phyloP scores from a whole-genome alignment of 2,888 invertebrate species.

The Sinodicranocentrus sp. region DNA sequence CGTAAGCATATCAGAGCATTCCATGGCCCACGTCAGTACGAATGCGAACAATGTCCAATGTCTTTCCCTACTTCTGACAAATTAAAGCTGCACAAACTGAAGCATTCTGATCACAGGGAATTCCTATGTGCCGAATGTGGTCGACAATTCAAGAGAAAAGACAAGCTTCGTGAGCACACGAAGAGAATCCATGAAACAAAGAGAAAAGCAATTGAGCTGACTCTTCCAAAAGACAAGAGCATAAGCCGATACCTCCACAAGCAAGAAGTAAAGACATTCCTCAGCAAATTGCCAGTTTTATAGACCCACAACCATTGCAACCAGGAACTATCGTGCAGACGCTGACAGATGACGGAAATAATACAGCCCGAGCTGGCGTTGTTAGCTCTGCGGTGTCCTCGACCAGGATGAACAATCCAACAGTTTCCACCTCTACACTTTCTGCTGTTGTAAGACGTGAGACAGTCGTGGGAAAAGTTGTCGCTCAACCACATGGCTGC shows the following conservation, averaged over 20 bases:
- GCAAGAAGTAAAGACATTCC: conserved; percentile 68
- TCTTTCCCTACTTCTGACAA: conserved; percentile 86
- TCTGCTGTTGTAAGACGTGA: conserved; percentile 55
- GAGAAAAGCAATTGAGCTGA: conserved; percentile 74
- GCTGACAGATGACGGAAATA: conserved; percentile 63
- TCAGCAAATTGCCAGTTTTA: conserved; percentile 46
- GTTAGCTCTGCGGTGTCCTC: conserved; percentile 54
- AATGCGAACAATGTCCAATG: conserved; percentile 85
- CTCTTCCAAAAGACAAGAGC: conserved; percentile 67
- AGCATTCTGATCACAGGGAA: conserved; percentile 82
- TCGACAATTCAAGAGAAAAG: conserved; percentile 87
- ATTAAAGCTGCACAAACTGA: conserved; percentile 85
- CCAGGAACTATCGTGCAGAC: conserved; percentile 66
- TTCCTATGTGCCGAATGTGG: conserved; percentile 87
- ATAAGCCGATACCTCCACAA: conserved; percentile 77
- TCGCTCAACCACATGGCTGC: conserved; percentile 85
- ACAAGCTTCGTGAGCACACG: conserved; percentile 86
- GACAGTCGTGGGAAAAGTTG: conserved; percentile 83
- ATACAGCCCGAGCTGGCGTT: conserved; percentile 40
- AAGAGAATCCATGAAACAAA: conserved; percentile 84
- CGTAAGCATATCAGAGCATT: conserved; percentile 87
- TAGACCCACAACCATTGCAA: conserved; percentile 47
- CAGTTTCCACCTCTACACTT: conserved; percentile 47
- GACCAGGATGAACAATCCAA: conserved; percentile 19
- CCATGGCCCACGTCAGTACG: conserved; percentile 85